A percentile compares a stretch with the other conserved stretches of the same genome.
phyloP scores from a whole-genome alignment of 2,113 vertebrate species.

The Xenopus laevis region DNA sequence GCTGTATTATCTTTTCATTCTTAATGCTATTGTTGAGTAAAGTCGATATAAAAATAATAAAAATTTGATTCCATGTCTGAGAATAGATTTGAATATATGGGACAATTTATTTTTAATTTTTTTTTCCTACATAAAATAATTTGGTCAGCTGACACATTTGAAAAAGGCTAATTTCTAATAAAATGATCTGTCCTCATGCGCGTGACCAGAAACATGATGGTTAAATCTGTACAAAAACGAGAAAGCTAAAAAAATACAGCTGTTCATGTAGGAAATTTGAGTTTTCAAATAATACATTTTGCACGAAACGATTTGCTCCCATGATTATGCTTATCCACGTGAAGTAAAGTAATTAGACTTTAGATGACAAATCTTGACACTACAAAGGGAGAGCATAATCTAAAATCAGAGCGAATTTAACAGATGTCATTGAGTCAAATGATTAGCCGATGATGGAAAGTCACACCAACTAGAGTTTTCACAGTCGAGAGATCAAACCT shows the following conservation, averaged over 20 bases:
- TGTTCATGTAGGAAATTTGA: slow-evolving; percentile 53
- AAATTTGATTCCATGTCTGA: no score
- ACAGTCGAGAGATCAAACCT: slow-evolving; percentile 69
- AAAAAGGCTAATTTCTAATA: no score
- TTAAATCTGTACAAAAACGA: neutral
- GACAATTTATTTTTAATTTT: no score
- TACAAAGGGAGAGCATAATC: slow-evolving; percentile 70
- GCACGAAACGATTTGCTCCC: slow-evolving; percentile 55
- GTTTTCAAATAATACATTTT: slow-evolving; percentile 56
- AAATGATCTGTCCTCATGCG: neutral
- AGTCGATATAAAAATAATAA: no score
- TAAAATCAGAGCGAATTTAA: slow-evolving; percentile 73
- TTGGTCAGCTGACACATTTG: no score
- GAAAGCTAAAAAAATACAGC: slow-evolving; percentile 10
- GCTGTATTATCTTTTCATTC: no score
- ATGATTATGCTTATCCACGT: slow-evolving; percentile 57
- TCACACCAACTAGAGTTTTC: slow-evolving; percentile 74
- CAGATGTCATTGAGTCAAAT: slow-evolving; percentile 72
- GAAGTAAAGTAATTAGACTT: slow-evolving; percentile 69
- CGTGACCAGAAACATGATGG: neutral
- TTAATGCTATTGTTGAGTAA: no score
- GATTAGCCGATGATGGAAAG: slow-evolving; percentile 71
- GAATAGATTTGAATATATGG: no score
- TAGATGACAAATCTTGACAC: slow-evolving; percentile 63
- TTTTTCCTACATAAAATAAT: no score